Evolutionary conservation across 2,113 vertebrate genomes (phyloP), one percentile per base, ranked within the genome.

Genomic region (Mesembrinibis cayennensis): DNA sequence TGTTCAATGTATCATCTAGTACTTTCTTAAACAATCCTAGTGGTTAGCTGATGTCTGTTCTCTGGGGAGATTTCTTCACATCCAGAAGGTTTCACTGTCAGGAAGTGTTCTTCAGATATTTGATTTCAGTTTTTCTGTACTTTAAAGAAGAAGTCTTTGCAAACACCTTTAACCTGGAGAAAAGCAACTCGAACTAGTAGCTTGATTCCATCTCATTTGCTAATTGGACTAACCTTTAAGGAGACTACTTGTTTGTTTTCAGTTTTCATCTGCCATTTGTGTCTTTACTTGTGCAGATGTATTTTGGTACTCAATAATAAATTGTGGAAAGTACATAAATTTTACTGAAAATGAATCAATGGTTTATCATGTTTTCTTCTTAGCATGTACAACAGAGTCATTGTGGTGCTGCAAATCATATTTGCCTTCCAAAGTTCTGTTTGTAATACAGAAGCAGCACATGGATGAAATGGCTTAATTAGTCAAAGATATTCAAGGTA

Each of bases 381-480:
- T 83, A n/a, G 36, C 45, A 9, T 25, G 49, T 47, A 49, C 36
- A 96, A 47, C 62, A 92, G 90, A 91, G 58, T 83, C 70, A 66
- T 34, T 93, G 49, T 10, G 34, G 34, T 76, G 82, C 87, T 97
- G 55, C 87, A 95, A 95, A 92, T 95, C 66, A 52, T 58, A 63
- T 73, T 82, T 96, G 65, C 47, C 40, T 89, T 78, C 78, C 91
- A 80, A 96, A 94, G 87, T 91, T 79, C 92, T 70, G 72, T 97
- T 97, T 97, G 89, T 86, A 89, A 80, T 94, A 95, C 59, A 93
- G 93, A 96, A 86, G 69, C 32, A 92, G 67, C 92, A 94, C 73
- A 83, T 71, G 88, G 70, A 61, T 95, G 78, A 83, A 97, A 95
- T 22, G 21, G 53, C 80, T 97, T 97, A 97, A 96, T 97, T 97